phyloP scores from a whole-genome alignment of 2,113 vertebrate genomes.

The Alces alces region DNA sequence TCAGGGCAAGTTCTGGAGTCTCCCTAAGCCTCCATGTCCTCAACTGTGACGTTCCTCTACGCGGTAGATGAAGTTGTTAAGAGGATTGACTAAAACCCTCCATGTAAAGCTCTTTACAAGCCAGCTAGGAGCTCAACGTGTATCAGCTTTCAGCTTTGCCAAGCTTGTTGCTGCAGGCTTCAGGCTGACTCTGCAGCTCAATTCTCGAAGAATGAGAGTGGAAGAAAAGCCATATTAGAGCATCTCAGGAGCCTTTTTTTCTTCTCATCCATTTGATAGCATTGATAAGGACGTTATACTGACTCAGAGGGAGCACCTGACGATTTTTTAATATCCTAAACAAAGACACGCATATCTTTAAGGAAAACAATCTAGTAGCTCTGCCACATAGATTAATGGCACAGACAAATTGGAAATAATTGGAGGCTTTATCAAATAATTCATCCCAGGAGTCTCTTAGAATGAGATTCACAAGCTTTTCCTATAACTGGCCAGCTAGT shows the following conservation, averaged over 20 bases:
- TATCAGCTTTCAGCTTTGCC: neutral
- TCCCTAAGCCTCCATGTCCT: neutral
- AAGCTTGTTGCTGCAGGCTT: neutral
- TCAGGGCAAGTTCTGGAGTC: neutral
- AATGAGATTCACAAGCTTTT: neutral
- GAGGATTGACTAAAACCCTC: neutral
- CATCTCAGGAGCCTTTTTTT: neutral
- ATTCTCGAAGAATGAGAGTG: neutral
- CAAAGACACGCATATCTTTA: neutral
- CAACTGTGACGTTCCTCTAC: neutral
- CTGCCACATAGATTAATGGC: neutral
- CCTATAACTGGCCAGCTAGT: neutral
- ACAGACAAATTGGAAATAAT: neutral
- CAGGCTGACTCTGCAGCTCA: neutral
- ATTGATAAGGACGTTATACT: neutral
- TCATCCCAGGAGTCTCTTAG: neutral
- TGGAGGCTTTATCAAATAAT: neutral
- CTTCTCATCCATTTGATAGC: neutral
- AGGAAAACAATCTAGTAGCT: neutral
- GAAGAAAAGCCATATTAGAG: neutral
- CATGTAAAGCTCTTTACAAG: neutral
- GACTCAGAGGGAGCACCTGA: neutral
- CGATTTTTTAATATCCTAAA: neutral
- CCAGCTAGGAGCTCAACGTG: fast-evolving
- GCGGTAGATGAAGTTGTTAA: neutral